Percentiles rank a stretch among this genome's conserved stretches.
Evolutionary conservation across 1,140 invertebrate species (phyloP).

Genomic region (Bombus confusus): DNA sequence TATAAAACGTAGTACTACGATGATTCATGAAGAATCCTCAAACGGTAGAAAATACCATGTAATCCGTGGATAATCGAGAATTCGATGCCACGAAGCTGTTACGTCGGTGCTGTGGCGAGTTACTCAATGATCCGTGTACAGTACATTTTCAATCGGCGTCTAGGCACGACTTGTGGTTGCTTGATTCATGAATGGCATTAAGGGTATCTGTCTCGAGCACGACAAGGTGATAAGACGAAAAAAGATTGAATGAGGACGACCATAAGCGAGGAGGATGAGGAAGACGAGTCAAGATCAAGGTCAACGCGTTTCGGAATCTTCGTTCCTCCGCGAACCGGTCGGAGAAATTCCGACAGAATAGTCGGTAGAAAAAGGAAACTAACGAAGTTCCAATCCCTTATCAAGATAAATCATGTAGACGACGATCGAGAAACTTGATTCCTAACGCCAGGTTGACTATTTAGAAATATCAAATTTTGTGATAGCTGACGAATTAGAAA

Average conservation of each 20-base stretch:
- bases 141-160: not conserved
- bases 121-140: conserved; percentile 27
- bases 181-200: conserved; percentile 37
- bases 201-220: not conserved
- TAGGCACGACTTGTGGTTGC: not conserved
- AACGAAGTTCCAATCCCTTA: not conserved
- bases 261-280: not conserved
- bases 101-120: not conserved
- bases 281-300: conserved; percentile 41
- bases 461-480: not conserved
- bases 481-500: not conserved
- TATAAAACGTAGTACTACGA: not conserved
- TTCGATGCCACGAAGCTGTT: not conserved
- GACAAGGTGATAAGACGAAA: conserved; percentile 20
- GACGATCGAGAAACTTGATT: not conserved
- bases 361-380: not conserved
- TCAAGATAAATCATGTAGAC: not conserved
- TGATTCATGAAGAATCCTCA: not conserved
- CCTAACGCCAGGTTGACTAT: no score
- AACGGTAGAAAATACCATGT: not conserved
- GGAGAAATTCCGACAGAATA: not conserved
- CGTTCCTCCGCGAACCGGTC: not conserved
- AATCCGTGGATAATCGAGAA: conserved; percentile 8
- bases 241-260: conserved; percentile 44
- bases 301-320: conserved; percentile 23